These are phyloP conservation scores for Acrossocheilus fasciatus DNA, from an alignment of 2,797 vertebrate genomes.

Conservation along the genomic window DNA sequence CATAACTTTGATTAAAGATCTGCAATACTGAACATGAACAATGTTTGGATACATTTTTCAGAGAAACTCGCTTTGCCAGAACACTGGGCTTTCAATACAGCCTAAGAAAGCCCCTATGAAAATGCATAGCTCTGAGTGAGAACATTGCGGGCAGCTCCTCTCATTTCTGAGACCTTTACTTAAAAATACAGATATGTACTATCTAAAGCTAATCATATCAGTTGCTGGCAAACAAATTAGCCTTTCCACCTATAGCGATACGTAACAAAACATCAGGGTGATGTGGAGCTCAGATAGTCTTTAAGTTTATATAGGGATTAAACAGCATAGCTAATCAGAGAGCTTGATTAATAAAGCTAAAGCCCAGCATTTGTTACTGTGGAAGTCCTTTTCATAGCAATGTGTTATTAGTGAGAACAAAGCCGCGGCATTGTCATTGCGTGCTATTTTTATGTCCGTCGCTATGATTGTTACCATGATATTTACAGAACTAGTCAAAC, in stretches of 20 bases:
- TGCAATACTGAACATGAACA: slow-evolving; percentile 21
- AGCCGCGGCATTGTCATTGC: background rate
- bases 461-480: background rate
- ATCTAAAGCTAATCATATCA: slow-evolving; percentile 13
- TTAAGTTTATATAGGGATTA: background rate
- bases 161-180: background rate
- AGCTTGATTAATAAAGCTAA: background rate
- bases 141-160: background rate
- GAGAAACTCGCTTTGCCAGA: slow-evolving; percentile 13
- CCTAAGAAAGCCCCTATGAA: slow-evolving; percentile 20
- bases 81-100: slow-evolving; percentile 39
- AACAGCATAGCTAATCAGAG: slow-evolving; percentile 10
- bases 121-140: slow-evolving; percentile 1
- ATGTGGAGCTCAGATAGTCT: background rate
- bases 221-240: background rate
- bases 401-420: slow-evolving; percentile 3
- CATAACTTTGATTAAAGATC: slow-evolving; percentile 26
- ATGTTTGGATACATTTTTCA: slow-evolving; percentile 43
- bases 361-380: background rate
- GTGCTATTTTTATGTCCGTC: background rate
- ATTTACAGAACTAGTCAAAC: slow-evolving; percentile 34
- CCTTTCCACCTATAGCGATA: slow-evolving; percentile 7
- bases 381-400: background rate
- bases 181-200: background rate
- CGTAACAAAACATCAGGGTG: slow-evolving; percentile 42